Conservation (phyloP, 2,797 vertebrate species). For the Pristis pectinata region DNA sequence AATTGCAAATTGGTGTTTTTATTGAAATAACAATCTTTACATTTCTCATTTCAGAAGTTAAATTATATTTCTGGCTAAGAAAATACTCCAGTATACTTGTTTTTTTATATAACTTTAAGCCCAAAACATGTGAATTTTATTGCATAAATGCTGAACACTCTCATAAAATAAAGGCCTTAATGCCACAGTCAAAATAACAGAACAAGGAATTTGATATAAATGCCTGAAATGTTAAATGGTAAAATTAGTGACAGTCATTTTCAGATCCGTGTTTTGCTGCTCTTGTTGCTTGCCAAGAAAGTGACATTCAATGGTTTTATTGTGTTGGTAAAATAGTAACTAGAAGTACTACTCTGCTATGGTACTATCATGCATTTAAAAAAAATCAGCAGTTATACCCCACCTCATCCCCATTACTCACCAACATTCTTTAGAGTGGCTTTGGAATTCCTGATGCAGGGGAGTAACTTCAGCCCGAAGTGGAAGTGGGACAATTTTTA, state of each 20-base stretch:
- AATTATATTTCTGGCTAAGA: neutral
- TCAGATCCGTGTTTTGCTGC: neutral
- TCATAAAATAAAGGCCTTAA: neutral
- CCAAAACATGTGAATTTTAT: neutral
- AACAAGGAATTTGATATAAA: neutral
- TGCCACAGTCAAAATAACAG: neutral
- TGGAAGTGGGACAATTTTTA: neutral
- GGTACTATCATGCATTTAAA: neutral
- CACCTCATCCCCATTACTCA: neutral
- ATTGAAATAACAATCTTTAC: neutral
- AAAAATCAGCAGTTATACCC: neutral
- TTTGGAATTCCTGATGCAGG: neutral
- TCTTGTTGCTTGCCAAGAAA: neutral
- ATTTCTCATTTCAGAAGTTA: neutral
- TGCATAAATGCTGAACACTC: neutral
- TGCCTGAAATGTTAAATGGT: neutral
- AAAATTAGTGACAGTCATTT: neutral
- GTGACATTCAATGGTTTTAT: neutral
- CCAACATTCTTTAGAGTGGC: neutral
- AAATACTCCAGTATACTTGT: neutral
- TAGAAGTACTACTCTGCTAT: neutral
- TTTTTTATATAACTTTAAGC: conserved; percentile 4
- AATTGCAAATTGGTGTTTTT: neutral
- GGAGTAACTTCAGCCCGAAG: neutral
- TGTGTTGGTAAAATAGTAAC: neutral